Base-by-base conservation (phyloP, 2,888 invertebrate genomes). In the Zelleria hepariella region DNA sequence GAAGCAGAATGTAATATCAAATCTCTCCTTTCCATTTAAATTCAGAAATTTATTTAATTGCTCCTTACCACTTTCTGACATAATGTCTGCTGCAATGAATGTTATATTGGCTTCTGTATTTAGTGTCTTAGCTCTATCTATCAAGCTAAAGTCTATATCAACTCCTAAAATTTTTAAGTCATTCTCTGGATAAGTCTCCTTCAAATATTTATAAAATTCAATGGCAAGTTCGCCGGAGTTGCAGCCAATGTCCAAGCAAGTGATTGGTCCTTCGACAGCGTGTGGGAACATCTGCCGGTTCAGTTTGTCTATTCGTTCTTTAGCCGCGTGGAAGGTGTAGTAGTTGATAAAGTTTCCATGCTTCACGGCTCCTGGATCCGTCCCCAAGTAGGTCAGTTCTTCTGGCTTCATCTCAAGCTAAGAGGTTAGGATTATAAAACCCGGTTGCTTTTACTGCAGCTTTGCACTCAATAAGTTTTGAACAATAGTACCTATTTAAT, bases 271-370 rank as follows among this genome's bases (percentile, higher is more conserved):
- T 26, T 53, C 32, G 52, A 68, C 59, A 58, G 62, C 42, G 24
- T 48, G 52, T 47, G 80, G 76, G 64, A 88, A 86, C 86, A 88
- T 88, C 48, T 68, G 59, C 58, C 70, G 61, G 61, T 78, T 65
- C 64, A 96, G 82, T 66, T 93, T 86, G 57, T 89, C 82, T 54
- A 93, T 86, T 70, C 96, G 91, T 66, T 93, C 91, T 61, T 90
- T 86, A 24, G 93, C 91, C 59, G 93, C 91, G 80, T 96, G 93
- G 72, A 96, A 96, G 65, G 93, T 87, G 75, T 96, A 96, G 75
- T 96, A 96, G 81, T 96, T 96, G 61, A 95, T 95, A 69, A 96
- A 96, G 82, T 96, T 96, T 58, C 96, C 96, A 86, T 90, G 91
- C 73, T 91, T 91, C 0, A 93, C 93, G 42, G 95, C 94, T 23